These are phyloP conservation scores for Drosophila ohnishii DNA, from an alignment of 1,140 invertebrate species.

Conservation along the genomic window DNA sequence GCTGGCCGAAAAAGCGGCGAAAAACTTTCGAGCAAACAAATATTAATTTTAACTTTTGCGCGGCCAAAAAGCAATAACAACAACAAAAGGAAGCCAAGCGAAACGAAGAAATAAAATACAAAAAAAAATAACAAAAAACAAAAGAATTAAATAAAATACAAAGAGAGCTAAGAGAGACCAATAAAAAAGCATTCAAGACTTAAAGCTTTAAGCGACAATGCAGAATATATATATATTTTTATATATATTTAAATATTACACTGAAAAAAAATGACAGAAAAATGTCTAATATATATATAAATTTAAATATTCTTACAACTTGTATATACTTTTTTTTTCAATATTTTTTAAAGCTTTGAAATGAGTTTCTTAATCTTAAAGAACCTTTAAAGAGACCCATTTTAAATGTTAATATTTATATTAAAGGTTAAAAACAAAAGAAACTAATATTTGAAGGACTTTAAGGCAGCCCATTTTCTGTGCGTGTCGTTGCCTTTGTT, in stretches of 20 bases:
- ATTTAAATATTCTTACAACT: background rate
- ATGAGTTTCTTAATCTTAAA: too few relatives aligned
- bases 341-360: background rate
- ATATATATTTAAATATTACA: background rate
- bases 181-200: conserved; percentile 21
- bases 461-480: background rate
- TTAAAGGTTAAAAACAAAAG: background rate
- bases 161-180: background rate
- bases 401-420: too few relatives aligned
- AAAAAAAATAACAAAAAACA: conserved; percentile 11
- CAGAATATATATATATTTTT: background rate
- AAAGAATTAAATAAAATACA: conserved; percentile 4
- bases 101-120: conserved; percentile 9
- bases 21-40: conserved; percentile 76
- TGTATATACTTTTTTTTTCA: too few relatives aligned
- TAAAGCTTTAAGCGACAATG: conserved; percentile 26
- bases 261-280: background rate
- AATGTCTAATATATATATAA: too few relatives aligned
- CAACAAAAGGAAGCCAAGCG: conserved; percentile 3
- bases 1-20: conserved; percentile 45
- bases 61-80: conserved; percentile 50
- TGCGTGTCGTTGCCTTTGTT: conserved; percentile 17
- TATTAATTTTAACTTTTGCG: conserved; percentile 78
- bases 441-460: background rate
- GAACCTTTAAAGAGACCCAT: too few relatives aligned